phyloP scores from a whole-genome alignment of 1,140 invertebrate species.

The Penaeus japonicus region DNA sequence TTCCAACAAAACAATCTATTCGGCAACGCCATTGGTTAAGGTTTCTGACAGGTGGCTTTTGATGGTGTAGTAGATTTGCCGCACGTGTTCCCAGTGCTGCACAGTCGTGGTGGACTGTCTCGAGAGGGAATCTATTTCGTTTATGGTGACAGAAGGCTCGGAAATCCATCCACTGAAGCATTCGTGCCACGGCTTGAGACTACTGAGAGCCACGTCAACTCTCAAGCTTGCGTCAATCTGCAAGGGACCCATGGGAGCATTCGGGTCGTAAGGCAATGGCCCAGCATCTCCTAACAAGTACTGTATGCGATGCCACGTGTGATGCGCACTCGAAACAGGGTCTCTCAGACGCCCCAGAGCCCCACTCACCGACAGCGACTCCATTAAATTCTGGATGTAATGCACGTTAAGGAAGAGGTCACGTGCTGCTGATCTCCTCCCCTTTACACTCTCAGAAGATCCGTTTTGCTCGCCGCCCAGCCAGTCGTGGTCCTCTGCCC shows the following conservation, averaged over 20 bases:
- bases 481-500: slow-evolving; percentile 4
- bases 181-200: slow-evolving; percentile 23
- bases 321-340: slow-evolving; percentile 36
- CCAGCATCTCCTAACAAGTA: slow-evolving; percentile 4
- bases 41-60: slow-evolving; percentile 27
- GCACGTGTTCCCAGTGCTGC: slow-evolving; percentile 36
- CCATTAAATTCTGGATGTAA: slow-evolving; percentile 33
- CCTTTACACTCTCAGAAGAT: neutral
- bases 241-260: neutral
- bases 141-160: slow-evolving; percentile 24
- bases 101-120: neutral
- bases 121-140: slow-evolving; percentile 21
- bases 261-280: slow-evolving; percentile 13
- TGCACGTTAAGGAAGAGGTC: slow-evolving; percentile 43
- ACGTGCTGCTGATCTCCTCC: neutral
- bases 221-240: slow-evolving; percentile 33
- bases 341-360: slow-evolving; percentile 20
- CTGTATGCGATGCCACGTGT: slow-evolving; percentile 39
- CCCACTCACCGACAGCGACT: slow-evolving; percentile 15
- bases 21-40: slow-evolving; percentile 24
- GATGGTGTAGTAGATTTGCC: slow-evolving; percentile 32
- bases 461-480: slow-evolving; percentile 14
- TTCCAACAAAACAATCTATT: neutral
- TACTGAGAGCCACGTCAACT: slow-evolving; percentile 8
- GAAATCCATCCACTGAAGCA: slow-evolving; percentile 41